Evolutionary conservation across 1,140 invertebrate genomes (phyloP).

Genomic region (Pseudomyrmex dendroicus): DNA sequence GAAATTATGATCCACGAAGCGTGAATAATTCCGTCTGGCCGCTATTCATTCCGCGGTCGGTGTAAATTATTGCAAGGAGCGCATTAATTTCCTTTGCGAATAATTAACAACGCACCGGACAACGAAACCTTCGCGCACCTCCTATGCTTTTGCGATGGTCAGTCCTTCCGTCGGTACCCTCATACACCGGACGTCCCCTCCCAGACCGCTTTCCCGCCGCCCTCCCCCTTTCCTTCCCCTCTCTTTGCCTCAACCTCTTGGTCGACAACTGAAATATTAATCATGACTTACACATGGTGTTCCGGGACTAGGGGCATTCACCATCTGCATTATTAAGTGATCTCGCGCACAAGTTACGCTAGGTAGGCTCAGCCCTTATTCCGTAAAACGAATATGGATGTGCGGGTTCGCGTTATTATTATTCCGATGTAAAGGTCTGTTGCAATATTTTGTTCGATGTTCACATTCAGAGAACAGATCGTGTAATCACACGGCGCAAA

Average conservation of each 20-base stretch:
- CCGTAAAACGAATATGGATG: constrained; percentile 71
- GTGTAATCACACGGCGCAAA: constrained; percentile 6
- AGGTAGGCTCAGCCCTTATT: constrained; percentile 60
- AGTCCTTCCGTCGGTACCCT: constrained; percentile 66
- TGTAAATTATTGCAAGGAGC: constrained; percentile 79
- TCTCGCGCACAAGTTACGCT: constrained; percentile 70
- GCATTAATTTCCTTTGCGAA: constrained; percentile 82
- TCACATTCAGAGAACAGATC: constrained; percentile 7
- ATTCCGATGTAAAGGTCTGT: constrained; percentile 44
- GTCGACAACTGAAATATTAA: constrained; percentile 81
- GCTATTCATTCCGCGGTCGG: constrained; percentile 75
- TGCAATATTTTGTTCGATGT: constrained; percentile 37
- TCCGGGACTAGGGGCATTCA: constrained; percentile 76
- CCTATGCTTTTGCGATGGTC: constrained; percentile 73
- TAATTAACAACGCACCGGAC: constrained; percentile 80
- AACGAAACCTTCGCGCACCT: constrained; percentile 73
- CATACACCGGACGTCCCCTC: constrained; percentile 43
- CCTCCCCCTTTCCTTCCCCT: background rate
- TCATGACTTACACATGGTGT: constrained; percentile 80
- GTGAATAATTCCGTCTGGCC: constrained; percentile 79
- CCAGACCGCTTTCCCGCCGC: background rate
- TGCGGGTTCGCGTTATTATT: constrained; percentile 59
- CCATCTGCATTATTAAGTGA: constrained; percentile 80
- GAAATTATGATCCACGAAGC: constrained; percentile 67
- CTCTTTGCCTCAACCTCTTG: constrained; percentile 62